Evolutionary conservation across 1,140 invertebrate genomes (phyloP).

Genomic region (Psilanteris sp.): DNA sequence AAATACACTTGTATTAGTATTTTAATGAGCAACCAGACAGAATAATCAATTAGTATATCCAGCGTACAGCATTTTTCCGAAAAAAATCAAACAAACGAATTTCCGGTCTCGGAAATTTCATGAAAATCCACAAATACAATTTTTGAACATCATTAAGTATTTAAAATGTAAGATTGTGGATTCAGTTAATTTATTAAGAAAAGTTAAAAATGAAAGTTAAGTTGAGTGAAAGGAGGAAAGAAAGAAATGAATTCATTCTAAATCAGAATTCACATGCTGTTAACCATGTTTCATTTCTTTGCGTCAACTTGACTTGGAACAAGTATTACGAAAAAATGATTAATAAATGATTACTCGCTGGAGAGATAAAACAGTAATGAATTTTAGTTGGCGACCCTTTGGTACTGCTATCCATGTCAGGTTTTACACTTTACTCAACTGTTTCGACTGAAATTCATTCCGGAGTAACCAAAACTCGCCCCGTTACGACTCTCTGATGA

Average conservation of each 20-base stretch:
- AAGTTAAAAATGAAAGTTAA: too few species aligned
- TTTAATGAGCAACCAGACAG: too few species aligned
- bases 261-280: constrained; percentile 1
- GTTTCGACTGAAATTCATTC: constrained; percentile 56
- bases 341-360: constrained; percentile 29
- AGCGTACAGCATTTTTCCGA: too few species aligned
- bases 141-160: too few species aligned
- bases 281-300: constrained; percentile 10
- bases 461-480: constrained; percentile 67
- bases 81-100: too few species aligned
- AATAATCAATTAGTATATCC: too few species aligned
- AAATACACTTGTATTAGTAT: too few species aligned
- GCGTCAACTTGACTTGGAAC: constrained; percentile 1
- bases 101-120: too few species aligned
- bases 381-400: constrained; percentile 61
- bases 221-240: too few species aligned
- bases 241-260: constrained; percentile 2
- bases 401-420: constrained; percentile 16
- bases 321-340: constrained; percentile 21
- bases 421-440: constrained; percentile 46
- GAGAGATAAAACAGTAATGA: constrained; percentile 65
- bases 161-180: too few species aligned
- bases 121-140: too few species aligned
- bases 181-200: too few species aligned
- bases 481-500: constrained; percentile 73